A percentile compares a stretch with the other conserved stretches of the same genome.
phyloP scores from a whole-genome alignment of 35 echinoderm and acorn worm genomes.

The Ophiothrix spiculata region DNA sequence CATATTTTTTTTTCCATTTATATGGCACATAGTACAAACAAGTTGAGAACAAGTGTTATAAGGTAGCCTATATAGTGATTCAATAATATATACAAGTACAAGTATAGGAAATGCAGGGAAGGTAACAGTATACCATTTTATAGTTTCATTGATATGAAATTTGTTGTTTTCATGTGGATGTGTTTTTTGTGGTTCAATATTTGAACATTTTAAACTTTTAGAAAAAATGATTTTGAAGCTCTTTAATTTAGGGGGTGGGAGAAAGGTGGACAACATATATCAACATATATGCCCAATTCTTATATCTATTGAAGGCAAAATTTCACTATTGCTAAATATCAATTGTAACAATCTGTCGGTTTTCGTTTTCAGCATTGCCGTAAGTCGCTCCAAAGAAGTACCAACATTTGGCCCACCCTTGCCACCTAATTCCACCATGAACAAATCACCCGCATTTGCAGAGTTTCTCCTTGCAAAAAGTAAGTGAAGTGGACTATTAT shows the following conservation, averaged over 20 bases:
- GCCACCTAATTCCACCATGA: slow-evolving; percentile 56
- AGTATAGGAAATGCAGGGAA: no score
- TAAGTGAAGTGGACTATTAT: no score
- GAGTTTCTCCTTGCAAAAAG: slow-evolving; percentile 96
- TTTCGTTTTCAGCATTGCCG: slow-evolving; percentile 65
- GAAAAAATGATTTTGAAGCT: background rate
- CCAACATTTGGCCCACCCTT: slow-evolving; percentile 80
- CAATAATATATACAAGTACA: no score
- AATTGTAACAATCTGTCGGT: background rate
- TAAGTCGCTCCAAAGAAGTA: slow-evolving; percentile 95
- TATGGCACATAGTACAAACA: no score
- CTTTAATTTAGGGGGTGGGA: background rate
- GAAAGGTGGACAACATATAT: background rate
- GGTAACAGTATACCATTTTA: no score
- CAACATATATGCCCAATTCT: background rate
- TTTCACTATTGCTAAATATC: background rate
- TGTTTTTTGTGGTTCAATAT: no score
- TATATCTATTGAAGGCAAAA: background rate
- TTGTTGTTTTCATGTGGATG: no score
- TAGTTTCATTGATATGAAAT: no score
- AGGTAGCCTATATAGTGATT: no score
- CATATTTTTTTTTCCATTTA: no score
- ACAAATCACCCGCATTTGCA: slow-evolving; percentile 58
- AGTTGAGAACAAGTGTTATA: no score
- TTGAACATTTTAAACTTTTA: background rate